Percentiles rank a stretch among this genome's conserved stretches.
phyloP scores from a whole-genome alignment of 1,140 invertebrate genomes.

The Drosophila micromelanica region DNA sequence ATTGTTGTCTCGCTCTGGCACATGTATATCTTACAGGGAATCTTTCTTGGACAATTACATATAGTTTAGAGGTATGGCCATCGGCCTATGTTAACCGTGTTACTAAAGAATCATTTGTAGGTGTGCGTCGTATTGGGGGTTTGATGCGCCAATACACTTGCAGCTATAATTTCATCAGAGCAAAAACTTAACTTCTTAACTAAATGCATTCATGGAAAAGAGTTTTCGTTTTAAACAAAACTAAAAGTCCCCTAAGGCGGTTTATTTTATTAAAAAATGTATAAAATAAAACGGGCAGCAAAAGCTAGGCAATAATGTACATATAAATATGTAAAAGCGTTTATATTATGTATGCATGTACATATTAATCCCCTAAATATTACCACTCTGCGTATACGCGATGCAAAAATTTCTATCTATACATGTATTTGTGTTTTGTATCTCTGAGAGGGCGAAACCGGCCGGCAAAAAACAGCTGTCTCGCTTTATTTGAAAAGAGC shows the following conservation, averaged over 20 bases:
- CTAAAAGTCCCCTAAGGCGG: background rate
- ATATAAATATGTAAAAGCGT: background rate
- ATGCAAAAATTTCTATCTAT: conserved; percentile 11
- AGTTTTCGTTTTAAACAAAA: background rate
- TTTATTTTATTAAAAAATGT: background rate
- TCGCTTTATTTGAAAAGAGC: conserved; percentile 17
- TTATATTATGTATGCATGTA: background rate
- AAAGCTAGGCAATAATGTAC: too few species aligned
- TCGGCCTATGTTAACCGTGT: conserved; percentile 25
- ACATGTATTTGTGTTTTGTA: conserved; percentile 1
- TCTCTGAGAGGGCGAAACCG: conserved; percentile 25
- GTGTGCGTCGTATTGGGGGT: conserved; percentile 42
- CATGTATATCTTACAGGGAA: background rate
- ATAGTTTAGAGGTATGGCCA: conserved; percentile 29
- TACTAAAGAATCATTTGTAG: conserved; percentile 29
- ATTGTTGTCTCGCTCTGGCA: conserved; percentile 39
- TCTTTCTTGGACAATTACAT: conserved; percentile 57
- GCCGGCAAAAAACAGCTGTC: conserved; percentile 23
- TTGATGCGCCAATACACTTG: conserved; percentile 60
- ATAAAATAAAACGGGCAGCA: background rate
- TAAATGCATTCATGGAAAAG: too few species aligned
- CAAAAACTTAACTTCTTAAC: background rate
- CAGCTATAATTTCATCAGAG: conserved; percentile 62
- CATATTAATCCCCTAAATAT: background rate
- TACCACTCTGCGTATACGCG: conserved; percentile 53